Evolutionary conservation across 2,113 vertebrate species (phyloP).

Genomic region (Agapornis roseicollis): DNA sequence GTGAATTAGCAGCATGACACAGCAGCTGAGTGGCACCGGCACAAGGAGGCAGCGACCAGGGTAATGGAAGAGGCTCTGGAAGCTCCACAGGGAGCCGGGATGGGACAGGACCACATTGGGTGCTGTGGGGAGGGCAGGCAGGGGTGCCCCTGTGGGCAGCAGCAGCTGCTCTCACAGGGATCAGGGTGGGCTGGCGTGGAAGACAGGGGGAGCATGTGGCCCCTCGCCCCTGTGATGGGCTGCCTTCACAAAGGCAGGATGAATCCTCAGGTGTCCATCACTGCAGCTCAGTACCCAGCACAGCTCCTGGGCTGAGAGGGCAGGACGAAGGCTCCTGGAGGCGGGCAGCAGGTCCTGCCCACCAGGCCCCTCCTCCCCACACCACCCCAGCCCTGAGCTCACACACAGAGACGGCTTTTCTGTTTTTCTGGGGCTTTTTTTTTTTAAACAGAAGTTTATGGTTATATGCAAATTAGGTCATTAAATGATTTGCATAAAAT

Average conservation of each 20-base stretch:
- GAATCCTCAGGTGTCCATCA: not conserved
- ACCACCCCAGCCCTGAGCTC: not conserved
- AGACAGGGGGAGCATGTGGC: not conserved
- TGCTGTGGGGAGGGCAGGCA: too few species aligned
- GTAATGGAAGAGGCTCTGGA: too few species aligned
- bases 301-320: not conserved
- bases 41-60: not conserved
- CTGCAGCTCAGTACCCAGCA: not conserved
- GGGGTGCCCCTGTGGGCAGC: not conserved
- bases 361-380: not conserved
- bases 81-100: too few species aligned
- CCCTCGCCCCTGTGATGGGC: too few species aligned
- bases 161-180: not conserved
- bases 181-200: not conserved
- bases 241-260: not conserved
- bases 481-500: slow-evolving; percentile 70
- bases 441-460: slow-evolving; percentile 51
- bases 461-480: slow-evolving; percentile 65
- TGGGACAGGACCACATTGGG: too few species aligned
- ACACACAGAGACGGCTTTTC: not conserved
- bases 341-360: not conserved
- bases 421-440: not conserved
- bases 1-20: not conserved
- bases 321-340: not conserved
- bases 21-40: not conserved